Conservation (phyloP, 2,797 vertebrate species). For the Anabacerthia variegaticeps region DNA sequence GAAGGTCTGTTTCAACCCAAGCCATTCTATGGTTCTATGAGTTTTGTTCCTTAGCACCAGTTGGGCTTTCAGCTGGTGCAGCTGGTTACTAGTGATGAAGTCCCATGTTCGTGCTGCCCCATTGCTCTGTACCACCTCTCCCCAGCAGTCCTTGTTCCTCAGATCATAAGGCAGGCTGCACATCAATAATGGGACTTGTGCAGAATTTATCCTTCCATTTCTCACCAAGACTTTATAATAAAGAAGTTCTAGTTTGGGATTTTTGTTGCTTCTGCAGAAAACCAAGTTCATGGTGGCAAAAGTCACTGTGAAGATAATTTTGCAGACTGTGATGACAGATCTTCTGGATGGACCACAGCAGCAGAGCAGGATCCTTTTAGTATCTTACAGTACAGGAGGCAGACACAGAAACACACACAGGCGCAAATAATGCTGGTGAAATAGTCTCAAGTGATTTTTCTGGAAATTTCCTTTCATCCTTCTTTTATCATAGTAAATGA, state of each 20-base stretch:
- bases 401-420: not conserved
- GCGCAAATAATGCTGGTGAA: not conserved
- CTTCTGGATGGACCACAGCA: not conserved
- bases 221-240: not conserved
- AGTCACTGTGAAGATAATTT: not conserved
- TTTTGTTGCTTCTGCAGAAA: not conserved
- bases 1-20: not conserved
- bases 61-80: not conserved
- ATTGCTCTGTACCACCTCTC: rapidly evolving
- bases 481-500: not conserved
- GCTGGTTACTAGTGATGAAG: not conserved
- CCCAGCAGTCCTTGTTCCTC: not conserved
- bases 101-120: not conserved
- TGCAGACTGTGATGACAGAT: not conserved
- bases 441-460: not conserved
- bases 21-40: not conserved
- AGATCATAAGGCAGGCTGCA: not conserved
- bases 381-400: not conserved
- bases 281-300: not conserved
- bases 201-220: not conserved
- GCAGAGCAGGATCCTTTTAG: not conserved
- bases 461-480: not conserved
- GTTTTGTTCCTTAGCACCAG: not conserved
- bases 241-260: not conserved
- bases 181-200: not conserved